Base-by-base conservation (phyloP, 2,797 vertebrate species). In the Pseudocheirus occidentalis region DNA sequence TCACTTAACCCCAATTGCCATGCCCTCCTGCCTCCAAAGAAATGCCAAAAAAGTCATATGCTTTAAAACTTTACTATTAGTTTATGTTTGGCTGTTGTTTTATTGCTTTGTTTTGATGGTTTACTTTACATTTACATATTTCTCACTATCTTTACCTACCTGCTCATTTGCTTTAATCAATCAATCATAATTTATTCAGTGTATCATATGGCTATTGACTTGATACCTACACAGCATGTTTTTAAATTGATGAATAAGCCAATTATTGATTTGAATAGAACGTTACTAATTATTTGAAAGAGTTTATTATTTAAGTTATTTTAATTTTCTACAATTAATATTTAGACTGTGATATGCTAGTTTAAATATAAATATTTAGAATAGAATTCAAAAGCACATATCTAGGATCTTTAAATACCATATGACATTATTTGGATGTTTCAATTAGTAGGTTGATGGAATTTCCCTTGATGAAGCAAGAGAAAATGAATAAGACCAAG, bases 301-400 rank as follows among this genome's bases (percentile, higher is more conserved):
- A 93, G 31, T 91, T 90, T 90, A 27, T 31, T 90, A 11, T 31
- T n/a, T 50, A 57, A 89, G 29, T 53, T 59, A 40, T 53, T 92
- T 62, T 21, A 93, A 92, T 62, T 91, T 91, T 9, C 1, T 13
- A 5, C 27, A 91, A 21, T 40, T 40, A 90, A 55, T 93, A 56
- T 24, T 28, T 5, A 18, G 5, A 53, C 92, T 89, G 56, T 90
- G 0, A 91, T 14, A 57, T 55, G 94, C 55, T 93, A 93, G 14
- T 55, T 62, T 91, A 91, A 90, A 93, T 73, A 57, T 59, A 16
- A 81, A 94, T 58, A 89, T 91, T 46, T 91, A 89, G 93, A 93
- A 56, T 0, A 92, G 2, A 90, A 2, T 2, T 54, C 46, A 1
- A 81, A 94, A 89, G 12, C 4, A 56, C 59, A 52, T 59, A 87